Base-by-base conservation (phyloP, 2,888 invertebrate genomes). In the Uloborus plumipes region DNA sequence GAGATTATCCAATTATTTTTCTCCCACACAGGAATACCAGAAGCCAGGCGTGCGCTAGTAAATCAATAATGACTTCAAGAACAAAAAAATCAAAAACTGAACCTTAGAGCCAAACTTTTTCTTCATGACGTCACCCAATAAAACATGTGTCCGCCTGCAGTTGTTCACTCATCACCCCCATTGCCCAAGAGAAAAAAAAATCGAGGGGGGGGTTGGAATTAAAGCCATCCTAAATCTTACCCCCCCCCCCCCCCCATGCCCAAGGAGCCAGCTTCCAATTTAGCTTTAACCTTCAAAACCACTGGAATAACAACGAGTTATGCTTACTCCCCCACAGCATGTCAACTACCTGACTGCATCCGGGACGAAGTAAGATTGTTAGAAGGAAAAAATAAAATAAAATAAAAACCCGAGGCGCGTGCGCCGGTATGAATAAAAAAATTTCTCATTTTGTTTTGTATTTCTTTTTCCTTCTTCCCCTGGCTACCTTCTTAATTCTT, bases 331-430 rank as follows among this genome's bases (percentile, higher is more conserved):
- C 73, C 79, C 79, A 77, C 67, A 58, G 53, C 53, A 69, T 70
- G 80, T 80, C 80, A 80, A 80, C 80, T 80, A 80, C 80, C 80
- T 80, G 74, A 64, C 67, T 49, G 55, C 74, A 80, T 80, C 80
- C 80, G 74, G 80, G 77, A 65, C 58, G 53, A 64, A 66, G 55
- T 58, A 55, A 20, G 67, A 69, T 59, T 55, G 26, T 51, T 39
- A 31, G 31, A 31, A 61, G 61, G 15, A 61, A 61, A 22, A 22
- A n/a, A n/a, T n/a, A n/a, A n/a, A n/a, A n/a, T n/a, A n/a, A n/a
- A n/a, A n/a, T n/a, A n/a, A n/a, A 61, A 20, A 61, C 15, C 22
- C 15, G 22, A 72, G 76, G 69, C 76, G 76, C 76, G 76, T 76
- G 76, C 62, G 69, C 59, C 59, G 39, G 20, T n/a, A 53, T 31